phyloP scores from a whole-genome alignment of 2,888 invertebrate genomes.

The Caenorhabditis sp. region DNA sequence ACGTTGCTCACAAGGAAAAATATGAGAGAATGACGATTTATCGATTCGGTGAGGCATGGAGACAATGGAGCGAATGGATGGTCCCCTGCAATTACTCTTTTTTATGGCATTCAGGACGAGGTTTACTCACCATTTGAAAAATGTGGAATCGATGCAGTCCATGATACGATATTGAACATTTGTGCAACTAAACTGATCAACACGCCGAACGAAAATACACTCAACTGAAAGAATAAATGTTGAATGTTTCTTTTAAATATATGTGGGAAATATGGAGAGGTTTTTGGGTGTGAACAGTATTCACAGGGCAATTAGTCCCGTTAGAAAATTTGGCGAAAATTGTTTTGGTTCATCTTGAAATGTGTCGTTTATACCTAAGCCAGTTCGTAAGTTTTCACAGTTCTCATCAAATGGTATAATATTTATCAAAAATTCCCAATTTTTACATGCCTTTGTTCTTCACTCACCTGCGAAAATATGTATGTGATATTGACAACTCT shows the following conservation, averaged over 20 bases:
- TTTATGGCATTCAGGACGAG: neutral
- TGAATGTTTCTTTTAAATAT: too few relatives aligned
- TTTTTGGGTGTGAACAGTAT: too few relatives aligned
- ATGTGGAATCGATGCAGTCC: slow-evolving; percentile 51
- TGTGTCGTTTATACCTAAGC: too few relatives aligned
- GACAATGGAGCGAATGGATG: slow-evolving; percentile 48
- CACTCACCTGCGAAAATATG: slow-evolving; percentile 78
- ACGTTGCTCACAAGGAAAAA: slow-evolving; percentile 86
- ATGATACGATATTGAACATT: slow-evolving; percentile 47
- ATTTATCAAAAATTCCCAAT: neutral
- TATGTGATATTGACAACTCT: slow-evolving; percentile 86
- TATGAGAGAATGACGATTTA: slow-evolving; percentile 76
- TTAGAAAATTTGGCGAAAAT: too few relatives aligned
- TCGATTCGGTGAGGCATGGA: slow-evolving; percentile 53
- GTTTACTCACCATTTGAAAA: slow-evolving; percentile 43
- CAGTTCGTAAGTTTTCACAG: too few relatives aligned
- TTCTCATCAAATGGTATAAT: too few relatives aligned
- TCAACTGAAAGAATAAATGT: slow-evolving; percentile 38
- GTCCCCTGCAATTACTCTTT: slow-evolving; percentile 44
- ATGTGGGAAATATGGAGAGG: too few relatives aligned
- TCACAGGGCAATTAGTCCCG: too few relatives aligned
- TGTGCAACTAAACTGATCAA: slow-evolving; percentile 43
- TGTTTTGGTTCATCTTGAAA: too few relatives aligned
- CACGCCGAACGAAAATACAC: slow-evolving; percentile 35
- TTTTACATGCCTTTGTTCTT: too few relatives aligned